Evolutionary conservation across 2,113 vertebrate species (phyloP), one percentile per base, ranked within the genome.

Genomic region (Opisthocomus hoazin): DNA sequence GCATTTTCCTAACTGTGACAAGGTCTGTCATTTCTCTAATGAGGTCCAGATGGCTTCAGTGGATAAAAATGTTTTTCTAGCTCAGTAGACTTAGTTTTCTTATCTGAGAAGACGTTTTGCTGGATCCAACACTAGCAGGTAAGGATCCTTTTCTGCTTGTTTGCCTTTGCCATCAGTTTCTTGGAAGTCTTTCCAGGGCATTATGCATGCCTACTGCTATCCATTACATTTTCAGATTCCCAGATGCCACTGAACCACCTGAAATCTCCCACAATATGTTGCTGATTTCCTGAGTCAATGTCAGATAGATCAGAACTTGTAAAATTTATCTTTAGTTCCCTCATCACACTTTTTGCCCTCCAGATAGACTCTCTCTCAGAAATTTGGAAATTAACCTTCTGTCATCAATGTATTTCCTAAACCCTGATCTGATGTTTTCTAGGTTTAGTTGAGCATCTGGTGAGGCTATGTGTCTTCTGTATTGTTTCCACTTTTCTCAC

Each of bases 131-230:
- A 32, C 29, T 68, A 41, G 26, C 34, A 87, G 51, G 15, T 81
- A 89, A 36, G 43, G 36, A 78, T 75, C 46, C 23, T 84, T 81
- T 78, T 87, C 64, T 71, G 26, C 76, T 80, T 92, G 63, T 71
- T 94, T 89, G 83, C 56, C 94, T 60, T 91, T 94, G 73, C 14
- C 76, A 82, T 32, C 39, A 51, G 64, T 36, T 91, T 94, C 84
- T 95, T 91, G 76, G 94, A 94, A 87, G 91, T 37, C 80, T 89
- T 97, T 96, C 87, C 95, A 89, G 79, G 69, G 56, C 46, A 96
- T 91, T 95, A 91, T 90, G 84, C 70, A 87, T 68, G 48, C 93
- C 93, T 92, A 94, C 89, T 96, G 95, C 18, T 95, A 91, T 29
- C 64, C 89, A 71, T 93, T 95, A 94, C 93, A 84, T 94, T 96